Evolutionary conservation across 2,888 invertebrate genomes (phyloP), one percentile per base, ranked within the genome.

Genomic region (Ectropis crepuscularia): DNA sequence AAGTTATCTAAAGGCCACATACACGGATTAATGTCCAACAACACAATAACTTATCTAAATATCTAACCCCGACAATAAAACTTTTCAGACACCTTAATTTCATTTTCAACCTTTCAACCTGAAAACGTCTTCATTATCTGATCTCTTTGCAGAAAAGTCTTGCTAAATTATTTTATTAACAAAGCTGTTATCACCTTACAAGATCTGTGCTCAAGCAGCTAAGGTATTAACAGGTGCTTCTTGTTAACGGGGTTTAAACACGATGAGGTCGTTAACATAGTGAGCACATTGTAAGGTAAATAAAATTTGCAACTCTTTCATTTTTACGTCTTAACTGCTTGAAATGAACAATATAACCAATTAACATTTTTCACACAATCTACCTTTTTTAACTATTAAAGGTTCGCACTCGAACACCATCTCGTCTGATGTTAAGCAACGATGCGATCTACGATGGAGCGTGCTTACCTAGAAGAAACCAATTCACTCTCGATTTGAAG

Each of bases 191-290:
- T 53, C 50, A 28, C 6, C 38, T 12, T 68, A 74, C 65, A 65
- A 62, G 68, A 70, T 55, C 53, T 58, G 37, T 74, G 70, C 61
- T 73, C 64, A 67, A 54, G 68, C 54, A 36, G 11, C 48, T 28
- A 37, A 62, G 48, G 59, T 53, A 55, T 70, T 61, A 68, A 75
- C 12, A 10, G 74, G 73, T 62, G 58, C 64, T 42, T 53, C 53
- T 67, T 67, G 64, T 74, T 61, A 74, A 74, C 71, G 69, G 68
- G 62, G 72, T 65, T 64, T 71, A 75, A 71, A 63, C 71, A 70
- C 67, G 71, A 69, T 63, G 50, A 61, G 50, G 62, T 71, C 67
- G 69, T 75, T 77, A 70, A 68, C 68, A 68, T 75, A 70, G 70
- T 60, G 59, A 59, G 61, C 64, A 61, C 60, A 59, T 53, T 60